Evolutionary conservation across 2,113 vertebrate species (phyloP), one percentile per base, ranked within the genome.

Genomic region (Embiotoca jacksoni): DNA sequence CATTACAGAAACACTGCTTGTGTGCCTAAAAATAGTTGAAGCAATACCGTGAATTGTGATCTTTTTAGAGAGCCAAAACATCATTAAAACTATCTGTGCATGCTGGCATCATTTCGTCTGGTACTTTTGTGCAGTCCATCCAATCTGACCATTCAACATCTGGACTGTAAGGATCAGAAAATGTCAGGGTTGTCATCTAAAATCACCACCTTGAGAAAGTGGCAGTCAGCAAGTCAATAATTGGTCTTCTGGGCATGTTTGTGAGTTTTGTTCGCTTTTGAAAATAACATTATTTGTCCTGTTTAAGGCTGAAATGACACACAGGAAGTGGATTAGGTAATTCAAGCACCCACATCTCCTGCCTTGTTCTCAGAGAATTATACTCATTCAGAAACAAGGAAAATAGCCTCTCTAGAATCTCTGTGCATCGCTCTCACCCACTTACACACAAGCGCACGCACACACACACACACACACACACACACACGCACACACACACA

Each of bases 361-460:
- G 64, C 55, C 54, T 54, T 68, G 68, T 47, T 83, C 47, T 68
- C 83, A 70, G 63, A 47, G 52, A 62, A 74, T 72, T 7, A 23
- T 46, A 53, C 36, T 7, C 23, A 59, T 74, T 87, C 76, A 75
- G 16, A 70, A 80, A 78, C 50, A 69, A 32, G 56, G 46, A 68
- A 71, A 84, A 65, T 14, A n/a, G 46, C 11, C 41, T 64, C 39
- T 75, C 3, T 78, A 16, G 30, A 71, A 72, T 58, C 32, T 32
- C 36, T 82, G 66, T 62, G 23, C 63, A 53, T 66, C 15, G 44
- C 31, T 31, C 59, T 66, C 41, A 55, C 16, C 0, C 30, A 33
- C 37, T 30, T 50, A 23, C 32, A 44, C 32, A n/a, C 47, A 30
- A 23, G 23, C 11, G 57, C 37, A 61, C 6, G 4, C 60, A 8